Base-by-base conservation (phyloP, 2,797 vertebrate species). In the Sylvilagus floridanus region DNA sequence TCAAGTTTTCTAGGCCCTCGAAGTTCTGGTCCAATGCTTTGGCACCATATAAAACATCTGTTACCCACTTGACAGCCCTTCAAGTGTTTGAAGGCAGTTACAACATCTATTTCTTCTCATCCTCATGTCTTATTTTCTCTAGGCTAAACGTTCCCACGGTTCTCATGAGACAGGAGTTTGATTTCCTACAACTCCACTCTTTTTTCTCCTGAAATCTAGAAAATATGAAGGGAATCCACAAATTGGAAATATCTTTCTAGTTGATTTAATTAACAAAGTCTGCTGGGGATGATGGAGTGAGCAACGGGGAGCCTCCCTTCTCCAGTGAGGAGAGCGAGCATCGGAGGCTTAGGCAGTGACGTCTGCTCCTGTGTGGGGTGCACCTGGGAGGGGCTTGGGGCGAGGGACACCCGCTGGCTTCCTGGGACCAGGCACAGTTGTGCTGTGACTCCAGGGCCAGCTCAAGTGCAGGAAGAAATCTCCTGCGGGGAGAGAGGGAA, bases 91-190 rank as follows among this genome's bases (percentile, higher is more conserved):
- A 95, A 93, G 94, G 90, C 57, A 90, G 72, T 42, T 60, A 84
- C 50, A 91, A 72, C 89, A 85, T 90, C 88, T 86, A 81, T 86
- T 92, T 94, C 57, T 83, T 92, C 83, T 93, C 60, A 78, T 71
- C 35, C n/a, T 94, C 89, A 84, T 9, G 63, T 94, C 77, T 84
- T 96, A 68, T 90, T 94, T 97, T 96, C 82, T 94, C 65, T 85
- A 93, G 85, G 84, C 90, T 94, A 68, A 95, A 79, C 71, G 92
- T 30, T 72, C 69, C 54, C 54, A 90, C 77, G 72, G 79, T 73
- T 32, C 96, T 92, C 88, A 87, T 0, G 82, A 92, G 92, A 92
- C 32, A n/a, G 6, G 54, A 82, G 24, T 73, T 79, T 95, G 78
- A 93, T 95, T 93, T 94, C 90, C 65, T 84, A 92, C 71, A 32